phyloP scores from a whole-genome alignment of 2,113 vertebrate species.

The Sprattus sprattus region DNA sequence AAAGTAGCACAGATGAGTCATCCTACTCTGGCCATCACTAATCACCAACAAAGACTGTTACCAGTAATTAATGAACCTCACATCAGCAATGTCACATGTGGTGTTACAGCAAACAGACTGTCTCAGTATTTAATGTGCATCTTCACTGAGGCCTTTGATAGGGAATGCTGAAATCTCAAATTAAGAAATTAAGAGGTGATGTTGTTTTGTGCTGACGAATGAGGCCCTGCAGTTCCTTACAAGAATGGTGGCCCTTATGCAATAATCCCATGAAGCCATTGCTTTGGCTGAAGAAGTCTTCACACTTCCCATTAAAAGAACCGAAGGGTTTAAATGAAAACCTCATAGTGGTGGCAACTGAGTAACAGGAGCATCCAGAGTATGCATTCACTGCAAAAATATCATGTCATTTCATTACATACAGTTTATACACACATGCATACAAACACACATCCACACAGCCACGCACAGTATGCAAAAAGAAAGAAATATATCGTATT shows the following conservation, averaged over 20 bases:
- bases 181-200: too few species aligned
- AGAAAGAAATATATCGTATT: conserved; percentile 30
- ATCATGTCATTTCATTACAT: conserved; percentile 65
- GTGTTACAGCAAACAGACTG: not conserved
- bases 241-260: not conserved
- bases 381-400: conserved; percentile 9
- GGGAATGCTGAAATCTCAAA: too few species aligned
- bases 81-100: not conserved
- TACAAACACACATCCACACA: conserved; percentile 44
- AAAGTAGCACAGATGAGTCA: not conserved
- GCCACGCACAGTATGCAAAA: conserved; percentile 45
- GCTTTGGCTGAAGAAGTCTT: not conserved
- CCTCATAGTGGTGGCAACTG: not conserved
- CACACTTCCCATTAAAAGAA: not conserved
- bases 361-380: not conserved
- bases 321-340: not conserved
- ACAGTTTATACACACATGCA: conserved; percentile 57
- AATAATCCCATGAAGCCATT: not conserved
- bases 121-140: not conserved
- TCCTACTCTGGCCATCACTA: not conserved
- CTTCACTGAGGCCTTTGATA: too few species aligned
- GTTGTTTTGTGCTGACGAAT: not conserved
- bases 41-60: too few species aligned
- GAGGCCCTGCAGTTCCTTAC: not conserved
- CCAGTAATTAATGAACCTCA: not conserved